Percentiles rank a stretch among this genome's conserved stretches.
These are phyloP conservation scores for Uromys caudimaculatus DNA, from an alignment of 2,797 vertebrate species.

Conservation along the genomic window DNA sequence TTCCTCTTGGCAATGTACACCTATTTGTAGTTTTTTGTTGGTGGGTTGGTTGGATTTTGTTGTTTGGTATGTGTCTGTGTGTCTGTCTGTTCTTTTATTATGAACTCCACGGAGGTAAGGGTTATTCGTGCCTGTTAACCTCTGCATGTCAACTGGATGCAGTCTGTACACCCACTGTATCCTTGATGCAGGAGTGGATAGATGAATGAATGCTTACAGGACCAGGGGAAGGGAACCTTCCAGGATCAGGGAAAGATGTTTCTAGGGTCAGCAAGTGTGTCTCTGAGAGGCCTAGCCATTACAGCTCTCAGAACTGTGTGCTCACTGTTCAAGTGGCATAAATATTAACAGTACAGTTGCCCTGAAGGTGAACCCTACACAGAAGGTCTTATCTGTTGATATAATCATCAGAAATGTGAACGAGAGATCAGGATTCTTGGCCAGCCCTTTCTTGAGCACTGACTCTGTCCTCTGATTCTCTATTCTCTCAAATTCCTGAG, in stretches of 20 bases:
- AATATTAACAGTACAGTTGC: constrained; percentile 8
- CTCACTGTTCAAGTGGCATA: constrained; percentile 18
- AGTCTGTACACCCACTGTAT: background rate
- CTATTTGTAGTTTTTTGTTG: background rate
- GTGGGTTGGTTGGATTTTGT: background rate
- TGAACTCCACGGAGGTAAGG: background rate
- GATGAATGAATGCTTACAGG: background rate
- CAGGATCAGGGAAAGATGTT: background rate
- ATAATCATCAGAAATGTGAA: background rate
- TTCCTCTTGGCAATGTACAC: background rate
- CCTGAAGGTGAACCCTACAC: background rate
- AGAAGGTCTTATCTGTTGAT: constrained; percentile 41
- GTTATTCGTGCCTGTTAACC: background rate
- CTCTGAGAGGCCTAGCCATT: constrained; percentile 22
- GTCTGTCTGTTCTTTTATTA: background rate
- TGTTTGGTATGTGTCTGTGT: background rate
- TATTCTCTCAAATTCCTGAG: background rate
- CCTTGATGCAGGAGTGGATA: background rate
- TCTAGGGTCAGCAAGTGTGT: background rate
- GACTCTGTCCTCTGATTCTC: background rate
- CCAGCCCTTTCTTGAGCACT: background rate
- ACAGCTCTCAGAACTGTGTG: constrained; percentile 28
- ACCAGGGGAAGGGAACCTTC: background rate
- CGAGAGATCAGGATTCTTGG: background rate
- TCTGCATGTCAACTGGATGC: background rate